Conservation (phyloP, 2,113 vertebrate species). For the Micromys minutus region DNA sequence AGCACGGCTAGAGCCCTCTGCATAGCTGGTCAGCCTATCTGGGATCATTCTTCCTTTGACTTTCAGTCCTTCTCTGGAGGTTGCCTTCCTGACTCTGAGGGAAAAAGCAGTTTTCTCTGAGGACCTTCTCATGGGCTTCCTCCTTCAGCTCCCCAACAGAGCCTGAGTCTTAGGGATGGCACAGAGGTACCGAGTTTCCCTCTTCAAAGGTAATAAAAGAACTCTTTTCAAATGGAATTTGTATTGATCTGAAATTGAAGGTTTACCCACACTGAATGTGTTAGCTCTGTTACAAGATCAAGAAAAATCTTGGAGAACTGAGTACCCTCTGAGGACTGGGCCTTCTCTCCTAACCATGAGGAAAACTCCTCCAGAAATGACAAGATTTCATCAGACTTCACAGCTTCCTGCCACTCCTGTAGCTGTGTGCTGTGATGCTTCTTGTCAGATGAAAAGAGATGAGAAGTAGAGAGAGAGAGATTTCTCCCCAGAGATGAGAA, state of each 20-base stretch:
- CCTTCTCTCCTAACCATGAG: constrained; percentile 59
- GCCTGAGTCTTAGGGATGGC: background rate
- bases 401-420: background rate
- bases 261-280: constrained; percentile 81
- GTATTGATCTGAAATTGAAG: constrained; percentile 88
- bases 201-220: constrained; percentile 76
- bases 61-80: background rate
- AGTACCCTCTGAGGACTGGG: constrained; percentile 62
- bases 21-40: background rate
- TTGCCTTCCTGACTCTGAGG: background rate
- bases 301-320: constrained; percentile 61
- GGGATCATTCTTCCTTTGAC: background rate
- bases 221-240: constrained; percentile 89
- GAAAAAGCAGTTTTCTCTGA: background rate
- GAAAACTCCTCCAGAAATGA: constrained; percentile 59
- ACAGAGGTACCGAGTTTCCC: background rate
- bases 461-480: background rate
- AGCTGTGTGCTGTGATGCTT: background rate
- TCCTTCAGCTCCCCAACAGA: background rate
- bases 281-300: constrained; percentile 82
- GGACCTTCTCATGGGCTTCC: accelerated
- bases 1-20: background rate
- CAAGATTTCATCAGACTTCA: constrained; percentile 23
- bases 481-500: background rate
- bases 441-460: background rate